Base-by-base conservation (phyloP, 2,113 vertebrate species). In the Chelonoidis abingdonii region DNA sequence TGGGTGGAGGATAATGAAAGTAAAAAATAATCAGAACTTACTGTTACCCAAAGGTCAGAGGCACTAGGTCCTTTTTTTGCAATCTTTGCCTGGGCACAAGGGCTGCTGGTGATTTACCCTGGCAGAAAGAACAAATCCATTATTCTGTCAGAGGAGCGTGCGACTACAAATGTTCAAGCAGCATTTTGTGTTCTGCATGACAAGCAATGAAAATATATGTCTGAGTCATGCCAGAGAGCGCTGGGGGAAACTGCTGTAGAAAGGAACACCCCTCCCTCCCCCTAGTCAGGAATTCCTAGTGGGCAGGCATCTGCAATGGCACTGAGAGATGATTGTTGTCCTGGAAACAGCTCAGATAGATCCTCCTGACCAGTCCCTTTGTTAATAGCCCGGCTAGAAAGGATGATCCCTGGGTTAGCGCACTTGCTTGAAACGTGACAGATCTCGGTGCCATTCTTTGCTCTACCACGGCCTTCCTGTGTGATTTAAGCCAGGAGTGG, bases 101-200 rank as follows among this genome's bases (percentile, higher is more conserved):
- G 1, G 29, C 7, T 82, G 94, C 50, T 38, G 52, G 17, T 86
- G 54, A 84, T 62, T 88, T 57, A n/a, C 85, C 5, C 56, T 44
- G 44, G 6, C 0, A 87, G 22, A 89, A 54, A 35, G 72, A 93
- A 94, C 11, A 87, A 96, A 84, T 59, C n/a, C 29, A 84, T 86
- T 59, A n/a, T 87, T 88, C 89, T 82, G 24, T 84, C 52, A 87
- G 80, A 94, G 38, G 35, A 90, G 8, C 31, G 44, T 10, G 35
- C 24, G 87, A 76, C 84, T 81, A 53, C 38, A 93, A 93, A 59
- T 87, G 84, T 81, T 95, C 69, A 90, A 87, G 50, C n/a, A 82
- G 29, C 78, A 87, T n/a, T 93, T 93, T 79, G 56, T 76, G 56
- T 88, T 31, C 76, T 87, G 47, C 90, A 90, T 24, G 62, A 69